phyloP scores from a whole-genome alignment of 1,140 invertebrate genomes.

The Mylabris phalerata region DNA sequence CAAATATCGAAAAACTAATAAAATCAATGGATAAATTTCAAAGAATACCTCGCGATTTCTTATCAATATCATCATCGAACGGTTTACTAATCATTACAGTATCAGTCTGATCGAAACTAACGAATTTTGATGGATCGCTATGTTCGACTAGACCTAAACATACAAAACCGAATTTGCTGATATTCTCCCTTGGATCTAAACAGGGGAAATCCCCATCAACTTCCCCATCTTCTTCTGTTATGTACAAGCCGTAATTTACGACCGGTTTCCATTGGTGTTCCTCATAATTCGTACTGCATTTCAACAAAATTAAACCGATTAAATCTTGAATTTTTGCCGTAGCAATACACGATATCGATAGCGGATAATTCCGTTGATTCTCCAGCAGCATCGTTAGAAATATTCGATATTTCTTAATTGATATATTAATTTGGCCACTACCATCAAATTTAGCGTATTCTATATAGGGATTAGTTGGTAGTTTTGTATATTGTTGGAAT shows the following conservation, averaged over 20 bases:
- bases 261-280: slow-evolving; percentile 53
- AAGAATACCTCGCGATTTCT: slow-evolving; percentile 1
- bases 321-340: slow-evolving; percentile 84
- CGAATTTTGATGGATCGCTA: slow-evolving; percentile 18
- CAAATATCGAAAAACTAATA: background rate
- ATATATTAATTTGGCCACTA: slow-evolving; percentile 67
- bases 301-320: slow-evolving; percentile 89
- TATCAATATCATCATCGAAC: background rate
- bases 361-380: slow-evolving; percentile 73
- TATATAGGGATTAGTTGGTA: slow-evolving; percentile 77
- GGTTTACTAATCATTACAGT: background rate
- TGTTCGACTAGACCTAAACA: slow-evolving; percentile 64
- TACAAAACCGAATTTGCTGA: slow-evolving; percentile 88
- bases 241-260: slow-evolving; percentile 75
- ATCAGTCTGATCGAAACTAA: slow-evolving; percentile 18
- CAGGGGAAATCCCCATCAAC: slow-evolving; percentile 90
- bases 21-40: too few relatives aligned
- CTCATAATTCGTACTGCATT: slow-evolving; percentile 59
- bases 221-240: slow-evolving; percentile 96
- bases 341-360: slow-evolving; percentile 71
- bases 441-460: slow-evolving; percentile 91
- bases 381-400: slow-evolving; percentile 81
- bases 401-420: slow-evolving; percentile 73
- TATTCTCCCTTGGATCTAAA: slow-evolving; percentile 77
- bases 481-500: slow-evolving; percentile 63